Evolutionary conservation across 2,888 invertebrate genomes (phyloP), one percentile per base, ranked within the genome.

Genomic region (Agrochola litura): DNA sequence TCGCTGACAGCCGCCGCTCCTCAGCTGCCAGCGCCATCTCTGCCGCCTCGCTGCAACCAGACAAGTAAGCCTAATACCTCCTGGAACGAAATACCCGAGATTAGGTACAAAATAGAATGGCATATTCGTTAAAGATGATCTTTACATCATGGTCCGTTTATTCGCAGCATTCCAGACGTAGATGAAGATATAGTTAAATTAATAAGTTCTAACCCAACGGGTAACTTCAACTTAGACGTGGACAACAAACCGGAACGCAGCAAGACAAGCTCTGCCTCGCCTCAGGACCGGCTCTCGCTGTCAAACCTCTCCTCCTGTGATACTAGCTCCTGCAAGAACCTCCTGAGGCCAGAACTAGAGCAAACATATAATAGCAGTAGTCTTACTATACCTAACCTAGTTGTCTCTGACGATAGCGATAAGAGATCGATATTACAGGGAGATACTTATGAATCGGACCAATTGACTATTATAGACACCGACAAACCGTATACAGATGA

Each of bases 1-100:
- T 99, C 93, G 98, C 98, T 5, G 98, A 98, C 90, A 98, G 98
- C 84, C 98, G 98, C 84, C 97, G 98, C 61, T 97, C 98, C 22
- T 97, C 98, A 16, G 98, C 96, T 49, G 96, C 96, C 9, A 96
- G 96, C 30, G 97, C 97, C 10, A 91, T 96, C 6, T 96, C 96
- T n/a, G 95, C 95, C 22, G 89, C 95, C 52, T 95, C 96, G 54
- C 91, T 96, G 91, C 95, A 96, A 82, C 95, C 95, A 54, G 96
- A 96, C 69, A 94, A 96, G 96, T 96, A 56, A 90, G 92, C n/a
- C n/a, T 83, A 9, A 16, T 60, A 9, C 4, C 25, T n/a, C 1
- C 56, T 49, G 30, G 22, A 22, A 30, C 5, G 8, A 37, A 37
- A 12, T 12, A 63, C 61, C 19, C 12, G 37, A 22, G 22, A 22